phyloP scores from a whole-genome alignment of 2,888 invertebrate species.

The Diarsia brunnea region DNA sequence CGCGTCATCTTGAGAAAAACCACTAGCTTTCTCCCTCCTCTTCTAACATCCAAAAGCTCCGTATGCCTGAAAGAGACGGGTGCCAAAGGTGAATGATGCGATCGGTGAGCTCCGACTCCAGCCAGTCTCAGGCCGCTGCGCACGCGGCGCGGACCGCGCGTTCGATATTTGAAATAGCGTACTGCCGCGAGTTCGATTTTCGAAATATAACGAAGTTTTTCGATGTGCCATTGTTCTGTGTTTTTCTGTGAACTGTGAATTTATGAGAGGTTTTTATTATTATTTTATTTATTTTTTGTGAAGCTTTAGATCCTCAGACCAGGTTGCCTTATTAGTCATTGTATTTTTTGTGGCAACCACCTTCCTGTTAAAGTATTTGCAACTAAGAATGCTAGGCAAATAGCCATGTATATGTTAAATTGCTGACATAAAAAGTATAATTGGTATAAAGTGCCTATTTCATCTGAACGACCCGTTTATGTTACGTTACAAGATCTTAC shows the following conservation, averaged over 20 bases:
- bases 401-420: conserved; percentile 24
- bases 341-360: conserved; percentile 70
- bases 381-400: conserved; percentile 34
- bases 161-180: conserved; percentile 78
- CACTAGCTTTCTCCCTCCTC: conserved; percentile 74
- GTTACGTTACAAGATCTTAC: conserved; percentile 9
- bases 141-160: conserved; percentile 83
- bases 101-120: conserved; percentile 80
- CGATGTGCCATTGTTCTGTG: conserved; percentile 78
- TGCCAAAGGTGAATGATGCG: conserved; percentile 79
- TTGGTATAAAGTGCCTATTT: conserved; percentile 21
- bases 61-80: conserved; percentile 75
- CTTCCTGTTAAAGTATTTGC: conserved; percentile 69
- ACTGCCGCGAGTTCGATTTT: conserved; percentile 77
- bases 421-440: conserved; percentile 20
- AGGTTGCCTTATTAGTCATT: conserved; percentile 69
- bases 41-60: conserved; percentile 70
- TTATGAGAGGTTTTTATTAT: conserved; percentile 63
- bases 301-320: conserved; percentile 62
- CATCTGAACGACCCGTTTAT: conserved; percentile 5
- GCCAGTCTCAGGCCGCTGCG: conserved; percentile 87
- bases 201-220: conserved; percentile 82
- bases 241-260: conserved; percentile 74
- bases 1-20: conserved; percentile 75
- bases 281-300: conserved; percentile 42